phyloP scores from a whole-genome alignment of 2,113 vertebrate species.

The Pseudonaja textilis region DNA sequence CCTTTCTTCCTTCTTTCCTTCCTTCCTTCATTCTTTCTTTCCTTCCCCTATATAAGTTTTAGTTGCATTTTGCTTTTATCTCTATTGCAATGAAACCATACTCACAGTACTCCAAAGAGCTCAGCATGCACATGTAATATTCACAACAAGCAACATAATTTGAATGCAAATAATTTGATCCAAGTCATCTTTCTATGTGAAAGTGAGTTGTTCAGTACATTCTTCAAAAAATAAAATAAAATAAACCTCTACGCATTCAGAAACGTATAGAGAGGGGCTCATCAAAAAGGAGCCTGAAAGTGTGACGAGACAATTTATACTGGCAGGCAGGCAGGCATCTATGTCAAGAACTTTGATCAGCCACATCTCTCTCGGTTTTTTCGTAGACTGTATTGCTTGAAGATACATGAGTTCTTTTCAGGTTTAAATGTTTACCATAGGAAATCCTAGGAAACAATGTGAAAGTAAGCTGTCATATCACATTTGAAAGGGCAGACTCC shows the following conservation, averaged over 20 bases:
- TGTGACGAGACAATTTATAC: background rate
- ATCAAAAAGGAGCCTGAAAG: background rate
- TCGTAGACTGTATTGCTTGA: background rate
- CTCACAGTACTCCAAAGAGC: background rate
- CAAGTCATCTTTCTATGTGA: background rate
- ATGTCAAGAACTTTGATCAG: background rate
- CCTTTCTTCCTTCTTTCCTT: too few species aligned
- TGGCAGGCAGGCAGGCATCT: background rate
- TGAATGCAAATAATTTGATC: background rate
- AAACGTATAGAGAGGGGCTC: background rate
- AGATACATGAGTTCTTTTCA: background rate
- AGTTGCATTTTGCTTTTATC: background rate
- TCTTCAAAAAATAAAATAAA: background rate
- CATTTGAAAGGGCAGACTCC: background rate
- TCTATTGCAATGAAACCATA: background rate
- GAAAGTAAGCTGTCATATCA: background rate
- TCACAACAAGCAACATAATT: background rate
- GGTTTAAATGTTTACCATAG: background rate
- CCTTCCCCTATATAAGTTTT: background rate
- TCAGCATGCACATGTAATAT: background rate
- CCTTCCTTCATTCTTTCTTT: background rate
- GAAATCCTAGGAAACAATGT: background rate
- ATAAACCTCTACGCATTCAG: background rate
- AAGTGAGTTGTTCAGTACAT: background rate
- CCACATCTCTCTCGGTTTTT: background rate